These are phyloP conservation scores for Ivindomyrus marchei DNA, from an alignment of 2,113 vertebrate genomes.

Conservation along the genomic window DNA sequence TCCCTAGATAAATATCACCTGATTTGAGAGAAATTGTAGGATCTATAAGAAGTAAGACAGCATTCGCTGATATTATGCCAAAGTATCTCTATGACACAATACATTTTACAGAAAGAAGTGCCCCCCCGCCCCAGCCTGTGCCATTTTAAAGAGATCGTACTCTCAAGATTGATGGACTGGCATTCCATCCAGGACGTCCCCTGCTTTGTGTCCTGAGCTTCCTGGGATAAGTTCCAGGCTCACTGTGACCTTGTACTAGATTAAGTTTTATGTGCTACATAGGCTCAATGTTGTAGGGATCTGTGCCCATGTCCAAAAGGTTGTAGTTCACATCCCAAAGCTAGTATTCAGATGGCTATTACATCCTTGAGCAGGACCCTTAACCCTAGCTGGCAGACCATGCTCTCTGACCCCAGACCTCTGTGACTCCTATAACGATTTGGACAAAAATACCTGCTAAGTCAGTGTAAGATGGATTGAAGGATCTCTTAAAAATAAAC, in stretches of 20 bases:
- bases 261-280: background rate
- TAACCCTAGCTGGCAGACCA: background rate
- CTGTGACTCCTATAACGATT: background rate
- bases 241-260: background rate
- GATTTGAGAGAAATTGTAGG: background rate
- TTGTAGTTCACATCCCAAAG: background rate
- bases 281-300: background rate
- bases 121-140: background rate
- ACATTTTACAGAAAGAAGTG: background rate
- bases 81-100: background rate
- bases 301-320: background rate
- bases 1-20: background rate
- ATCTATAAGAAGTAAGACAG: background rate
- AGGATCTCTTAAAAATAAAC: background rate
- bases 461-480: background rate
- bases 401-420: background rate
- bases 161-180: background rate
- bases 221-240: background rate
- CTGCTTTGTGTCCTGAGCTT: background rate
- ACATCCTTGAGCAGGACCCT: background rate
- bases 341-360: background rate
- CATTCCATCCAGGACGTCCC: background rate
- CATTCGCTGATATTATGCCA: background rate
- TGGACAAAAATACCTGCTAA: background rate
- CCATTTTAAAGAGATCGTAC: background rate